Evolutionary conservation across 2,888 invertebrate genomes (phyloP), one percentile per base, ranked within the genome.

Genomic region (Clostera curtula): DNA sequence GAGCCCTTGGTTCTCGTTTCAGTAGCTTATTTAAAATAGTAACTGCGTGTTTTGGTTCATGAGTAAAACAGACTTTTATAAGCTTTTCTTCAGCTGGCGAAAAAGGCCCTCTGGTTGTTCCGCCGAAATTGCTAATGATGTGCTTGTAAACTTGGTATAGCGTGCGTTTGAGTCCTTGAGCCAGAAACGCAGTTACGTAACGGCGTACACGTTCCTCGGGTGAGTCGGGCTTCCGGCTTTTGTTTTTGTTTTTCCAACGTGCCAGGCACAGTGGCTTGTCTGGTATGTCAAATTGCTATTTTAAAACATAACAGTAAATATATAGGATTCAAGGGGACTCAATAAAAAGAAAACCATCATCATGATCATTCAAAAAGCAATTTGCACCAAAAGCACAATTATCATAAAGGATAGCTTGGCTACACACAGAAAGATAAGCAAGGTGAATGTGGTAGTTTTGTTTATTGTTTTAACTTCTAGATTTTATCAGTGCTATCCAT

Each of bases 71-170:
- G 11, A 72, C 59, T 34, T 66, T 44, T 55, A 80, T 70, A 5
- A 77, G 48, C 56, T 69, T 75, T 48, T 68, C 56, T 53, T 79
- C 79, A 24, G 44, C 36, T 12, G 35, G n/a, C 5, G 59, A 47
- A 39, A 67, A 75, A 2, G 30, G 16, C 4, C 70, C 68, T 45
- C 54, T 70, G 1, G 31, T 34, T 22, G 52, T 44, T 14, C 39
- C 44, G 24, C 60, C 61, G 49, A 56, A 65, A 29, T 50, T 28
- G 16, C 48, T 42, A 12, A 64, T 34, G 22, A 76, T 42, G 39
- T 71, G 62, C 27, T 49, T 54, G 36, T 65, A 70, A 9, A 79
- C 63, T 55, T 79, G 77, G 28, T 61, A 49, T n/a, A 67, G 25
- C 33, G 55, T 72, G 34, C 80, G 61, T 32, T 74, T 6, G 22